Base-by-base conservation (phyloP, 2,888 invertebrate genomes). In the Cataglyphis cursor region DNA sequence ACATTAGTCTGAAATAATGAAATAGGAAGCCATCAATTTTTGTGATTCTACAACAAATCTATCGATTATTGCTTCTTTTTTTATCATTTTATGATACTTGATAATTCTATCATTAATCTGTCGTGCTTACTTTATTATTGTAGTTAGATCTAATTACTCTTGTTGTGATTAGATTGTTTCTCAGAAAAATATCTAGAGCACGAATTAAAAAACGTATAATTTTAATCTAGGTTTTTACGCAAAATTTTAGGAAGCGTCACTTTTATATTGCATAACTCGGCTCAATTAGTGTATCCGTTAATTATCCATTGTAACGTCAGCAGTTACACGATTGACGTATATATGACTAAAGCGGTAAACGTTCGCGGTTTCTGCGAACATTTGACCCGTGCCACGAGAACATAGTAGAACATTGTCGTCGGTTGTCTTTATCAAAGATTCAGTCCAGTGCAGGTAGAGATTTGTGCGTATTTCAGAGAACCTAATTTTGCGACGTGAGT, bases 401-500 rank as follows among this genome's bases (percentile, higher is more conserved):
- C 81, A 85, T 82, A 54, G 80, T 68, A 54, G n/a, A 54, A 73
- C 81, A 73, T 51, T 62, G 38, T n/a, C 62, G 31, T 66, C 48
- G 76, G 76, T 48, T 78, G 18, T 81, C 73, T 38, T 78, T 68
- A 83, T 89, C 65, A 89, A 89, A 87, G 78, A 89, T 89, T 88
- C 86, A 89, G 8, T 18, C 18, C 75, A 9, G 59, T 44, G 18
- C 38, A 76, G 44, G 57, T 35, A 28, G 51, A 12, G 28, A 66
- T 57, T 59, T 41, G 57, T 48, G 57, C 65, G 35, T 65, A 59
- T 64, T 72, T 65, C 35, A 51, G 73, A 48, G 48, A 28, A 35
- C 65, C 8, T 44, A 80, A 80, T 80, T 44, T 59, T 28, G 28
- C 28, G 28, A 24, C 38, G 2, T 35, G 54, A 66, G 21, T 57